Percentiles rank a stretch among this genome's conserved stretches.
phyloP scores from a whole-genome alignment of 2,797 vertebrate species.

The Hybognathus amarus region DNA sequence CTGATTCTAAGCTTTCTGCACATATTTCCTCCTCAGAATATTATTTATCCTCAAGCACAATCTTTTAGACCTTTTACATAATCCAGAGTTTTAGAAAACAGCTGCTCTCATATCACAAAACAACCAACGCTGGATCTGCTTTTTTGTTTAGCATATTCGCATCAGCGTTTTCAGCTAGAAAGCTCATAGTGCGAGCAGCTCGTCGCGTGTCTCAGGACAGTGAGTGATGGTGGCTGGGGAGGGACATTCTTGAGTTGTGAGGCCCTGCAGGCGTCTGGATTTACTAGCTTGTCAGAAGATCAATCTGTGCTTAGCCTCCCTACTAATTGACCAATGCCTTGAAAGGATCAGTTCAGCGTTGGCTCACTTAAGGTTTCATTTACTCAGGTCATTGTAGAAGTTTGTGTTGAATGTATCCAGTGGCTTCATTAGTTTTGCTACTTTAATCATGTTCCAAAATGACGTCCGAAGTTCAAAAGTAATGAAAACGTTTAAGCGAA shows the following conservation, averaged over 20 bases:
- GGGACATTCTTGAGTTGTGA: conserved; percentile 33
- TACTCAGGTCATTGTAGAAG: not conserved
- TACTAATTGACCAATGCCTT: not conserved
- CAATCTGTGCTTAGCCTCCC: not conserved
- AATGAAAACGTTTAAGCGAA: not conserved
- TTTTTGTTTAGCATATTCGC: not conserved
- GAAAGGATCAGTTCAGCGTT: not conserved
- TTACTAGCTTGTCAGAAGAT: conserved; percentile 20
- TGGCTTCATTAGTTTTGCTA: not conserved
- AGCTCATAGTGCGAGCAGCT: not conserved
- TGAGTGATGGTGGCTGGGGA: conserved; percentile 26
- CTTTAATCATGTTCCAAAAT: not conserved
- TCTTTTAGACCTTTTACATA: not conserved
- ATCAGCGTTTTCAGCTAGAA: not conserved
- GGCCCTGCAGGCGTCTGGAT: conserved; percentile 28
- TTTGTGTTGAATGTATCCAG: not conserved
- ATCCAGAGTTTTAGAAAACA: not conserved
- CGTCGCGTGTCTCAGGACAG: conserved; percentile 24
- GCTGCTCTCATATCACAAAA: not conserved
- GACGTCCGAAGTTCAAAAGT: not conserved
- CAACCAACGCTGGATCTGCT: not conserved
- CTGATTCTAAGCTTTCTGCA: not conserved
- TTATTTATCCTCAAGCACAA: not conserved
- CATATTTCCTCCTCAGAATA: not conserved
- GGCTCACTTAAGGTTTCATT: conserved; percentile 1